Base-by-base conservation (phyloP, 2,113 vertebrate genomes). In the Melanotaenia duboulayi region DNA sequence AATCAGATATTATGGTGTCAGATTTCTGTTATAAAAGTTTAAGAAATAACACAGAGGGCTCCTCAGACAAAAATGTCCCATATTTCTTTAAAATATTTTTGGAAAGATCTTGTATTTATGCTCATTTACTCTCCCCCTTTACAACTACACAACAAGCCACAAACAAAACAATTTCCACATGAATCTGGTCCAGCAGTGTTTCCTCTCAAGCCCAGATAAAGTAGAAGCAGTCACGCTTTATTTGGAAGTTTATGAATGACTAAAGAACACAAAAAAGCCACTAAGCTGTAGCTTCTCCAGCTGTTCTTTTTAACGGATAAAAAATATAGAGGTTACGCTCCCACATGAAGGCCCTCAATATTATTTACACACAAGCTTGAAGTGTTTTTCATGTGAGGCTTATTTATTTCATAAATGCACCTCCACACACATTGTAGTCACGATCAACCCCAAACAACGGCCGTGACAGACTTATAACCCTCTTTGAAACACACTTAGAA, bases 311-410 rank as follows among this genome's bases (percentile, higher is more conserved):
- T 67, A 62, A 81, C 65, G 32, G 23, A 56, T 76, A 56, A 66
- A 75, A 70, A 56, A 66, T 73, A 67, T 8, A 46, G 69, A 65
- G 22, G 68, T 68, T 54, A 28, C 76, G 71, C 44, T 74, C 48
- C 78, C 73, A 74, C 63, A 71, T 69, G 52, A 82, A 65, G 39
- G 58, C 56, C 28, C 13, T 39, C 16, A 56, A 63, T 76, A 73
- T 73, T 81, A 89, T 71, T 85, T 76, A 68, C 64, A 87, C 49
- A 60, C 22, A 25, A 68, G 65, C 49, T 64, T 49, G 4, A 78
- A 46, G 19, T 44, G 44, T 77, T 66, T 84, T 71, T 62, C 54
- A 19, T 57, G 71, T 35, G 65, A 42, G 58, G 58, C 32, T 69
- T 81, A 61, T 81, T 81, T 74, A 63, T 71, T 68, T 59, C 25